A percentile compares a stretch with the other conserved stretches of the same genome.
Conservation (phyloP, 1,140 invertebrate genomes). For the Trachelipus rathkii region DNA sequence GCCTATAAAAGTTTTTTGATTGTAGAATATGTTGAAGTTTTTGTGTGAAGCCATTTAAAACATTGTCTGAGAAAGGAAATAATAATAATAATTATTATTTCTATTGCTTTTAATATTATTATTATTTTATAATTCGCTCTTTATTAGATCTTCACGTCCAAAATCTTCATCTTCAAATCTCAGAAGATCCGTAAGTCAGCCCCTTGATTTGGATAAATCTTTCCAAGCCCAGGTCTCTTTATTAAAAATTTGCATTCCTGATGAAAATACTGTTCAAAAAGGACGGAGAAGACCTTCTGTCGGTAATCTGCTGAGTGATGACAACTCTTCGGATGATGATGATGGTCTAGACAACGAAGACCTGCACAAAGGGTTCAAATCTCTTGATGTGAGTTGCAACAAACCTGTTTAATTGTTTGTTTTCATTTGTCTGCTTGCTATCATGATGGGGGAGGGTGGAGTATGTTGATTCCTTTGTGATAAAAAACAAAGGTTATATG, state of each 20-base stretch:
- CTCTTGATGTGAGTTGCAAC: slow-evolving; percentile 6
- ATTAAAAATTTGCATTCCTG: neutral
- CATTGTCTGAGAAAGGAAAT: too few relatives aligned
- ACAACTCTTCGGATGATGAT: slow-evolving; percentile 60
- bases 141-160: slow-evolving; percentile 46
- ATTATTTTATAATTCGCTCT: neutral
- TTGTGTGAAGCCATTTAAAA: too few relatives aligned
- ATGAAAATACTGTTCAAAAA: neutral
- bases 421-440: too few relatives aligned
- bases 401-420: neutral
- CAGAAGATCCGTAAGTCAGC: slow-evolving; percentile 66
- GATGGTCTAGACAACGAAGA: slow-evolving; percentile 40
- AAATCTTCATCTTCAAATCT: slow-evolving; percentile 59
- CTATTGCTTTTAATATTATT: too few relatives aligned
- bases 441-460: too few relatives aligned
- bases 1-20: too few relatives aligned
- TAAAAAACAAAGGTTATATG: too few relatives aligned
- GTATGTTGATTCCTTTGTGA: too few relatives aligned
- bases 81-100: too few relatives aligned
- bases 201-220: slow-evolving; percentile 61
- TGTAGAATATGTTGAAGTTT: too few relatives aligned
- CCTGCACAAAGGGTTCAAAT: slow-evolving; percentile 21
- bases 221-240: slow-evolving; percentile 24
- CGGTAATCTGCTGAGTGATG: slow-evolving; percentile 56
- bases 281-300: slow-evolving; percentile 46